phyloP scores from a whole-genome alignment of 2,888 invertebrate species.

The Drosophila parthenogenetica region DNA sequence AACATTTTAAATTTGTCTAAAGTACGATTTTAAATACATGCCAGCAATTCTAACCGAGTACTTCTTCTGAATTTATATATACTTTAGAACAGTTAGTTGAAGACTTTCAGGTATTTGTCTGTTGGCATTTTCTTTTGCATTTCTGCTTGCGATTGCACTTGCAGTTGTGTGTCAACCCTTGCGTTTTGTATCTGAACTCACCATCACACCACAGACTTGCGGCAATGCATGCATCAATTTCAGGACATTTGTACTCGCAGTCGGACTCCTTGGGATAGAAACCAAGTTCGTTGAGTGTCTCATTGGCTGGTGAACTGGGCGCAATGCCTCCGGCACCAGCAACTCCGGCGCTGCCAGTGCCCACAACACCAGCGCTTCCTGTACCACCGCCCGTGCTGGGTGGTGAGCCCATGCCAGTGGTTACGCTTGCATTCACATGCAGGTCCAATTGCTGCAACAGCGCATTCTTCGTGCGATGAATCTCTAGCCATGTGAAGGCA shows the following conservation, averaged over 20 bases:
- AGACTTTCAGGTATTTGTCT: conserved; percentile 7
- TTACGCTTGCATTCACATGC: conserved; percentile 82
- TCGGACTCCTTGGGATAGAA: conserved; percentile 86
- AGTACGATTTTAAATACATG: too few species aligned
- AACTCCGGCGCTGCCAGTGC: conserved; percentile 58
- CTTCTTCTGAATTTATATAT: background rate
- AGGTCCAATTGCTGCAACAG: conserved; percentile 87
- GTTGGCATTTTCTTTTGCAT: background rate
- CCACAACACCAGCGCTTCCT: conserved; percentile 43
- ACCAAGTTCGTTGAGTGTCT: conserved; percentile 85
- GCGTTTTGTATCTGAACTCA: conserved; percentile 78
- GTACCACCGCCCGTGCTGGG: conserved; percentile 37
- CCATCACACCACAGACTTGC: conserved; percentile 91
- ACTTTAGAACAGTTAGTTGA: background rate
- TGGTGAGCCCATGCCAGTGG: conserved; percentile 66
- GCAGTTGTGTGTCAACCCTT: conserved; percentile 17
- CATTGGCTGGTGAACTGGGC: conserved; percentile 75
- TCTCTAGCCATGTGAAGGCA: conserved; percentile 92
- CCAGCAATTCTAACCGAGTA: too few species aligned
- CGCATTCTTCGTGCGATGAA: conserved; percentile 88
- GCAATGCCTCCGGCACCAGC: conserved; percentile 44
- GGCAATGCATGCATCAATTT: conserved; percentile 92
- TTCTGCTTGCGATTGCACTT: conserved; percentile 5
- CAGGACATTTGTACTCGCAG: conserved; percentile 89
- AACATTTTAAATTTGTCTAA: background rate